A percentile compares a stretch with the other conserved stretches of the same genome.
Conservation (phyloP, 2,888 invertebrate genomes). For the Patella ulyssiponensis region DNA sequence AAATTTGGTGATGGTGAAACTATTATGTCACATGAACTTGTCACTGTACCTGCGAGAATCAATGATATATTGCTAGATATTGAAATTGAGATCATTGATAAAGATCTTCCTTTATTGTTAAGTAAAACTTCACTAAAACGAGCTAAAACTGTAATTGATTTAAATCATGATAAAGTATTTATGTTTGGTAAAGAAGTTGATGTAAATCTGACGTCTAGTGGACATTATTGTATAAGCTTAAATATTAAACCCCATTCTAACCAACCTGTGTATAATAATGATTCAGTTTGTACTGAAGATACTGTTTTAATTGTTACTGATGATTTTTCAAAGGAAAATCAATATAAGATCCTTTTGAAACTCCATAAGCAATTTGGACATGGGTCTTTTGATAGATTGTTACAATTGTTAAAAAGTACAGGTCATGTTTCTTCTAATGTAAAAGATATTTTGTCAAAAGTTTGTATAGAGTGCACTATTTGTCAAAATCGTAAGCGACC, state of each 20-base stretch:
- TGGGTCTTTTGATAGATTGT: neutral
- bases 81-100: slow-evolving; percentile 1
- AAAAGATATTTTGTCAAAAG: too few relatives aligned
- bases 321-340: neutral
- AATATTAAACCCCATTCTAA: too few relatives aligned
- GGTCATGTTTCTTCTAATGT: too few relatives aligned
- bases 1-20: neutral
- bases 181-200: neutral
- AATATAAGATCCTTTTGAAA: neutral
- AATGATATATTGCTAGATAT: neutral
- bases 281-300: too few relatives aligned
- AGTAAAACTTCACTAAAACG: neutral
- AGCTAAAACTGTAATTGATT: slow-evolving; percentile 4
- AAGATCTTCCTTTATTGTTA: neutral
- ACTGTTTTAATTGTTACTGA: slow-evolving; percentile 2
- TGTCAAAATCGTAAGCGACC: too few relatives aligned
- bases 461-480: too few relatives aligned
- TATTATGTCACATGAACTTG: neutral
- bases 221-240: too few relatives aligned
- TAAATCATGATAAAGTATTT: neutral
- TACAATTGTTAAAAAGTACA: neutral
- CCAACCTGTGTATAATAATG: too few relatives aligned
- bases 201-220: neutral
- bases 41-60: neutral
- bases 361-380: slow-evolving; percentile 10